These are phyloP conservation scores for Todiramphus chloris DNA, from an alignment of 2,113 vertebrate genomes.

Conservation along the genomic window DNA sequence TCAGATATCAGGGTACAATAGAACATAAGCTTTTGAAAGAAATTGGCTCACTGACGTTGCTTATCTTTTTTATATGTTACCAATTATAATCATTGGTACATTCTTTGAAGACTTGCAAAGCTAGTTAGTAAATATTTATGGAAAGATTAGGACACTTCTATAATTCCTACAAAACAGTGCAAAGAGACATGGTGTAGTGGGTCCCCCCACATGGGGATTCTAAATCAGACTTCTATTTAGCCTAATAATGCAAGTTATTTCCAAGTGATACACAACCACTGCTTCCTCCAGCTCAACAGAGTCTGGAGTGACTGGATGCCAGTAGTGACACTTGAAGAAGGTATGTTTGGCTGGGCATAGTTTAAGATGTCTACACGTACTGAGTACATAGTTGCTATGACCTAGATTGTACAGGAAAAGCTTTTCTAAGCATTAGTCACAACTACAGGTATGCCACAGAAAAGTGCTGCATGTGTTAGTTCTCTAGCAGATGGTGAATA, in stretches of 20 bases:
- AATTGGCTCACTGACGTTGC: neutral
- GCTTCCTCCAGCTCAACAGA: neutral
- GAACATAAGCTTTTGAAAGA: neutral
- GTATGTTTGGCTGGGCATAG: neutral
- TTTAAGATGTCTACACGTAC: neutral
- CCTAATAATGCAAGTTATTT: neutral
- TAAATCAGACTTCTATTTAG: neutral
- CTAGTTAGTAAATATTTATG: conserved; percentile 44
- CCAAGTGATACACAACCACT: neutral
- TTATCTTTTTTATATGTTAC: conserved; percentile 67
- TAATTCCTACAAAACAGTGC: neutral
- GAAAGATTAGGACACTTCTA: neutral
- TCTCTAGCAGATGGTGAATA: neutral
- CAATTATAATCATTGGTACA: conserved; percentile 35
- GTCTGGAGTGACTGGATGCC: neutral
- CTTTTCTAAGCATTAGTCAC: neutral
- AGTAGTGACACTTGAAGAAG: neutral
- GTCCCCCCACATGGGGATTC: neutral
- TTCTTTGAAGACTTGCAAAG: conserved; percentile 45
- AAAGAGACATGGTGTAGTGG: neutral
- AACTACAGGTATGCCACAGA: neutral
- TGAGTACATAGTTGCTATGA: neutral
- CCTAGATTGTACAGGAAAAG: neutral
- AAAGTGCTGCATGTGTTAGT: neutral
- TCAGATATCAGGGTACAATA: neutral